These are phyloP conservation scores for Meandrusa payeni DNA, from an alignment of 2,888 invertebrate species.

Conservation along the genomic window DNA sequence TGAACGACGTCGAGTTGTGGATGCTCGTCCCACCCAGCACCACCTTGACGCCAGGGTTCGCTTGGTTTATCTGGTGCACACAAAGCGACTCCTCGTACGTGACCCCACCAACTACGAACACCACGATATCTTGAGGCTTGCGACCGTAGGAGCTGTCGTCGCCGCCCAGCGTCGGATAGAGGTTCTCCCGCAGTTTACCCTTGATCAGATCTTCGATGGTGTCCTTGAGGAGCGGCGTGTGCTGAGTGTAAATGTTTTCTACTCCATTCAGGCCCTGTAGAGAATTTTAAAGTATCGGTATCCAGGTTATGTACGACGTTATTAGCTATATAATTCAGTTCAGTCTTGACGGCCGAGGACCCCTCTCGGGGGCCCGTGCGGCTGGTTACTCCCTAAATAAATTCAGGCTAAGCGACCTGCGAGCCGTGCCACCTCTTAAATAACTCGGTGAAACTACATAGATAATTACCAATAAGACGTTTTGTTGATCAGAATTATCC, in stretches of 20 bases:
- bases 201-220: slow-evolving; percentile 94
- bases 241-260: slow-evolving; percentile 99
- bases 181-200: slow-evolving; percentile 92
- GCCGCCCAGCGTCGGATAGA: slow-evolving; percentile 91
- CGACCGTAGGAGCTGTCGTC: slow-evolving; percentile 70
- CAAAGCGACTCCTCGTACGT: slow-evolving; percentile 97
- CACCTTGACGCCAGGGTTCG: slow-evolving; percentile 87
- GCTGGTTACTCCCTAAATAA: too few species aligned
- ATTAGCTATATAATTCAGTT: too few species aligned
- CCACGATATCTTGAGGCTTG: slow-evolving; percentile 95
- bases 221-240: slow-evolving; percentile 94
- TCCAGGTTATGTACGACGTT: too few species aligned
- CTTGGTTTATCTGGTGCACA: slow-evolving; percentile 87
- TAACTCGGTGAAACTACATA: too few species aligned
- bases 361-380: too few species aligned
- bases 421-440: too few species aligned
- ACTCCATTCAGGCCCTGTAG: slow-evolving; percentile 92
- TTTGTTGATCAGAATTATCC: too few species aligned
- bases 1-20: slow-evolving; percentile 92
- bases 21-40: slow-evolving; percentile 95
- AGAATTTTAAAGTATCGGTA: background rate
- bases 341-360: too few species aligned
- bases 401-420: too few species aligned
- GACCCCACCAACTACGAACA: slow-evolving; percentile 97
- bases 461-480: too few species aligned